Evolutionary conservation across 2,797 vertebrate genomes (phyloP), one percentile per base, ranked within the genome.

Genomic region (Amphiprion clarkii): DNA sequence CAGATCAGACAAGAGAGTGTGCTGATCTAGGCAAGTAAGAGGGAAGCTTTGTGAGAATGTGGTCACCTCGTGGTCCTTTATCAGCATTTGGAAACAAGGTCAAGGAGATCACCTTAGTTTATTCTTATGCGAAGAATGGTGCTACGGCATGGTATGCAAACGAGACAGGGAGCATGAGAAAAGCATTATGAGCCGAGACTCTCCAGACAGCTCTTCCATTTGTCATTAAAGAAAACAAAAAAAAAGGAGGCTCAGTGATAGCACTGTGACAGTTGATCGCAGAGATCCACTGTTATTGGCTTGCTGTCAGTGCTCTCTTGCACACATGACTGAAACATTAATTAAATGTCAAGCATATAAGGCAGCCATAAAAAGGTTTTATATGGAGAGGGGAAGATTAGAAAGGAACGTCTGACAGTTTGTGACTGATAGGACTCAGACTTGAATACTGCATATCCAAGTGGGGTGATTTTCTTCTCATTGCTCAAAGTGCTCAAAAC

Each of bases 271-370:
- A 85, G 78, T 31, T 82, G 83, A 85, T 89, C 82, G 78, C 58
- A 82, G 54, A 90, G 75, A 87, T 85, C 78, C 66, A 48, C 57
- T 52, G 42, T 86, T 81, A 89, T 88, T 84, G 84, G 71, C 74
- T 81, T 65, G 65, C 88, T 88, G 87, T 89, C 89, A 79, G 48
- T 16, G 27, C 66, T 88, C 78, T 71, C 64, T 73, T 78, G 75
- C 74, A 84, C 59, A 83, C 71, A 82, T 65, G 80, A 84, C 70
- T 87, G 84, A 86, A 86, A 85, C 78, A 79, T 88, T 88, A 89
- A 91, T 90, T 92, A 83, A 84, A 88, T 88, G 85, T 79, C 89
- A 90, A 79, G 75, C 75, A 74, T 81, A 76, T 83, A 86, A 79
- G 59, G 73, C 68, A 57, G 61, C 59, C 55, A 80, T 80, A 79